Percentiles rank a stretch among this genome's conserved stretches.
Conservation (phyloP, 2,113 vertebrate species). For the Saimiri boliviensis region DNA sequence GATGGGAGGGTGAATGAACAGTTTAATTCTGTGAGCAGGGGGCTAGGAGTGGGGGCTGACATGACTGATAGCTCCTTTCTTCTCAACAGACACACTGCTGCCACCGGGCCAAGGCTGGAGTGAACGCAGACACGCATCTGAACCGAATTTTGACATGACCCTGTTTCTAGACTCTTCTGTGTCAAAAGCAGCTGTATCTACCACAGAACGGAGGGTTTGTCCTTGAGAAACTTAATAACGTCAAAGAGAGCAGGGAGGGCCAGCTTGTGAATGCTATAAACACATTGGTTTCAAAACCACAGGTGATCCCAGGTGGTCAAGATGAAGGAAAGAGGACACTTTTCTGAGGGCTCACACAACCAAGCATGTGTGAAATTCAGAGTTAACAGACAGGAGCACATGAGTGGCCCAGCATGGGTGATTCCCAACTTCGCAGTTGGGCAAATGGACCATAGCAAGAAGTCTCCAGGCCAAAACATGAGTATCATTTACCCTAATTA, state of each 20-base stretch:
- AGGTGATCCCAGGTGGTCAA: background rate
- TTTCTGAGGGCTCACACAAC: background rate
- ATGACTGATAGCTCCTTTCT: background rate
- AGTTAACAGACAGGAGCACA: background rate
- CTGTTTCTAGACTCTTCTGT: background rate
- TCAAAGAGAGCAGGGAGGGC: background rate
- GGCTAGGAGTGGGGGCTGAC: background rate
- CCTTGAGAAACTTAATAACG: background rate
- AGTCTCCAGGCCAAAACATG: background rate
- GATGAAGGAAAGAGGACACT: background rate
- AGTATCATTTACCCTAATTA: conserved; percentile 27
- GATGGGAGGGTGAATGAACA: background rate
- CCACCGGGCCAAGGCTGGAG: background rate
- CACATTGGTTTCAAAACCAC: background rate
- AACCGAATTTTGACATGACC: background rate
- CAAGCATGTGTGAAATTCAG: background rate
- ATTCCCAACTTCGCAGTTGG: background rate
- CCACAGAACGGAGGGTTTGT: background rate
- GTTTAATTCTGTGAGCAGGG: background rate
- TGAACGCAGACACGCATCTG: background rate
- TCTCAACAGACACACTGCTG: background rate
- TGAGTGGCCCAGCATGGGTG: background rate
- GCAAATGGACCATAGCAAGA: background rate
- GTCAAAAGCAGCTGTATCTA: background rate
- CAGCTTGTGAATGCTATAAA: background rate